Percentiles rank a stretch among this genome's conserved stretches.
Conservation (phyloP, 2,797 vertebrate genomes). For the Karalla daura region DNA sequence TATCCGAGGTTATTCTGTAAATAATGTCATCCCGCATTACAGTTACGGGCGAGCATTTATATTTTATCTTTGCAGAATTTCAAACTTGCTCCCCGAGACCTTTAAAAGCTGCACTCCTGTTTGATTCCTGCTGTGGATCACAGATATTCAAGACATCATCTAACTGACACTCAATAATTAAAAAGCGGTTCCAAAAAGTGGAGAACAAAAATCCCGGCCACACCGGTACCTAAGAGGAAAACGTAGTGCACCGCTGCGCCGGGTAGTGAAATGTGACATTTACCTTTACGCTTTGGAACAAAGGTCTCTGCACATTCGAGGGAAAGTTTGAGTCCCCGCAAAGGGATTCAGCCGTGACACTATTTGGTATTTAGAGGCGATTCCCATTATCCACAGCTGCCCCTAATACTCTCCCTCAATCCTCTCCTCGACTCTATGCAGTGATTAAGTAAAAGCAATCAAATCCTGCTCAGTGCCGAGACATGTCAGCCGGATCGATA, state of each 20-base stretch:
- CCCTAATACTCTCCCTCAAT: conserved; percentile 8
- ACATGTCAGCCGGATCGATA: conserved; percentile 75
- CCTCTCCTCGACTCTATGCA: conserved; percentile 29
- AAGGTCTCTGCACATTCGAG: background rate
- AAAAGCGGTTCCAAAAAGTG: background rate
- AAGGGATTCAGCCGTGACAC: conserved; percentile 6
- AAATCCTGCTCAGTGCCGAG: conserved; percentile 60
- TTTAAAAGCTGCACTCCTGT: background rate
- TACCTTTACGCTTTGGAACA: background rate
- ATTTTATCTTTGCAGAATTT: conserved; percentile 26
- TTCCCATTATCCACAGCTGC: conserved; percentile 1
- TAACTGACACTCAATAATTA: background rate
- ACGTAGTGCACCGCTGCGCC: background rate
- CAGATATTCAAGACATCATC: conserved; percentile 5
- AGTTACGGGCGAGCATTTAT: conserved; percentile 10
- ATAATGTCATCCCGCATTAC: conserved; percentile 34
- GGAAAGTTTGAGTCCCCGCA: background rate
- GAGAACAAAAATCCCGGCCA: background rate
- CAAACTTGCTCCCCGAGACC: background rate
- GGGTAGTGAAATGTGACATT: background rate
- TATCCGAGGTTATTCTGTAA: conserved; percentile 22
- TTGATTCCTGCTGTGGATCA: conserved; percentile 1
- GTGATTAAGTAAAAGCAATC: conserved; percentile 73
- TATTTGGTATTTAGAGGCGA: conserved; percentile 35
- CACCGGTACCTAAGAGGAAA: background rate